Evolutionary conservation across 1,140 invertebrate genomes (phyloP), one percentile per base, ranked within the genome.

Genomic region (Aphidius ervi): DNA sequence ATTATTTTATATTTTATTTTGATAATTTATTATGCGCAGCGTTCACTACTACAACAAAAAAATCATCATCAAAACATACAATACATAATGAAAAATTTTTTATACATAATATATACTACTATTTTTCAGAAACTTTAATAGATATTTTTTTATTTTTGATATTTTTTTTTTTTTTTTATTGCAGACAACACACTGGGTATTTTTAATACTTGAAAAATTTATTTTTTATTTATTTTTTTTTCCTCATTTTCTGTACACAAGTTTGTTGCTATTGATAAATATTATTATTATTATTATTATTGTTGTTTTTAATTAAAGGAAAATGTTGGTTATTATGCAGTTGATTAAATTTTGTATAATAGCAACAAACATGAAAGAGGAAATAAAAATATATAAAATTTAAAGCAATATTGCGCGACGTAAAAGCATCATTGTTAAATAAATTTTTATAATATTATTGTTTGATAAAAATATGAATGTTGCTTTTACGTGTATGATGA

Each of bases 1-100:
- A 54, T 16, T 54, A 54, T 41, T 54, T 37, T 40, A 39, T n/a
- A 42, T 54, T n/a, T 42, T 54, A 10, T 54, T 54, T 16, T 40
- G 16, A 42, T 16, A 43, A 16, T 9, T 16, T 62, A 63, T 42
- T 56, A 46, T 59, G 73, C 73, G 74, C 68, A 68, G 72, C 58
- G 62, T 65, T 56, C 39, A 46, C 20, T 39, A 43, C 10, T 42
- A 42, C 41, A 50, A 41, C 43, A 50, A 56, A 47, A 70, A 50
- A 55, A 66, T 55, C 59, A 55, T 63, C 57, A 66, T 69, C 48
- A 54, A 66, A 60, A 53, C 50, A 42, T n/a, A 46, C 31, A 43
- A 48, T 20, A 49, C 16, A 48, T 59, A 53, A 46, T 61, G 6
- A 40, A 40, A 47, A 10, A 57, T 37, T 45, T 46, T 58, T 9